Evolutionary conservation across 2,888 invertebrate genomes (phyloP).

Genomic region (Ditula angustiorana): DNA sequence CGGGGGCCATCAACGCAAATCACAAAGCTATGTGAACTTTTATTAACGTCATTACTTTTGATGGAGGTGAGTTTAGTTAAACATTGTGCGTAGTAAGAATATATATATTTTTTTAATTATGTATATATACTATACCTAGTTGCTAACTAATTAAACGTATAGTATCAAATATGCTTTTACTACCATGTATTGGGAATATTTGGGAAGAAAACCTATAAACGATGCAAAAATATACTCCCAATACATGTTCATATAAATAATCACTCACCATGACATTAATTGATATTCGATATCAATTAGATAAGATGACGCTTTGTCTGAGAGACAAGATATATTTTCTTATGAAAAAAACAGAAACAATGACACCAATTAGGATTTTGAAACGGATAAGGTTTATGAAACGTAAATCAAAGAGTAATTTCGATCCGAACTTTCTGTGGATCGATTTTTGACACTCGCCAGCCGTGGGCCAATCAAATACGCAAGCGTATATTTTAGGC

Average conservation of each 20-base stretch:
- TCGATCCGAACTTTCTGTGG: neutral
- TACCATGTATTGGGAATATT: neutral
- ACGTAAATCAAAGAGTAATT: neutral
- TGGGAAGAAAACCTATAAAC: neutral
- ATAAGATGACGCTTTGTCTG: slow-evolving; percentile 52
- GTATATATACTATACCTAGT: too few species aligned
- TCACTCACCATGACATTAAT: slow-evolving; percentile 65
- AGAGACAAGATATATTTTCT: slow-evolving; percentile 48
- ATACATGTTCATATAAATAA: slow-evolving; percentile 42
- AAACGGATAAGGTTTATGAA: too few species aligned
- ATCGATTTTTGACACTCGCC: too few species aligned
- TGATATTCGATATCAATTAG: slow-evolving; percentile 53
- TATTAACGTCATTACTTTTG: neutral
- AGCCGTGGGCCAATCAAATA: too few species aligned
- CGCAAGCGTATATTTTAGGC: too few species aligned
- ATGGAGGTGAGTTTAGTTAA: neutral
- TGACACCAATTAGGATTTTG: slow-evolving; percentile 6
- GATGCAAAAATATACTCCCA: neutral
- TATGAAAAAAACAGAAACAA: slow-evolving; percentile 23
- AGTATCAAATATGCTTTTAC: too few species aligned
- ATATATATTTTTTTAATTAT: too few species aligned
- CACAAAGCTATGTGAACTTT: neutral
- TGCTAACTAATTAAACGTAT: too few species aligned
- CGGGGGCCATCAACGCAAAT: too few species aligned
- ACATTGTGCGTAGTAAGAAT: neutral